Evolutionary conservation across 2,888 invertebrate species (phyloP), one percentile per base, ranked within the genome.

Genomic region (Agriopis marginaria): DNA sequence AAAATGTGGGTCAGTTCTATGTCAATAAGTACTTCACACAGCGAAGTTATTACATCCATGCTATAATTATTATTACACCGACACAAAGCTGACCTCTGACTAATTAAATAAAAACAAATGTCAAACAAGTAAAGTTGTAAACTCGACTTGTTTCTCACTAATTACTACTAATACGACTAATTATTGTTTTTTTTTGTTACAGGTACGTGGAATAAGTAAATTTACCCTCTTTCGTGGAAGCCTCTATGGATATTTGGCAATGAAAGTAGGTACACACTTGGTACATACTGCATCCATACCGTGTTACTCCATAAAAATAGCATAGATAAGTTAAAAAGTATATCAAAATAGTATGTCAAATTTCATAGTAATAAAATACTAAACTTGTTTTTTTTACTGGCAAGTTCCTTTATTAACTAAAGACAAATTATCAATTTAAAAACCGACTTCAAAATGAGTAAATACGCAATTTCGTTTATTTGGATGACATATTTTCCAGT

Each of bases 181-280:
- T 65, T 49, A 55, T 42, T 70, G 45, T 66, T 47, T 66, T 69
- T 23, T 69, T 72, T 77, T 77, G 75, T 78, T 80, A 50, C 79
- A 79, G 80, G 79, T 79, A 70, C 66, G 66, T 63, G 47, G 53
- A 56, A 70, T 53, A 32, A 55, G 44, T 60, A 32, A 61, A 56
- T 65, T 53, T 32, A 3, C 14, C 44, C 12, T 50, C 14, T 45
- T 62, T 8, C n/a, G 39, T 49, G 3, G 60, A 23, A 8, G 40
- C 0, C 7, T 60, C 10, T 8, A 14, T 5, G 23, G 40, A 49
- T 17, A 7, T 40, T 60, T 17, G 6, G 42, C 10, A 17, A 17
- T 14, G 12, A 40, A 39, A 23, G 17, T 42, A 56, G 17, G 55
- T 56, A 40, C n/a, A 47, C 4, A 32, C 32, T 42, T 44, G 17